A percentile compares a stretch with the other conserved stretches of the same genome.
Evolutionary conservation across 2,113 vertebrate species (phyloP).

Genomic region (Bufo bufo): DNA sequence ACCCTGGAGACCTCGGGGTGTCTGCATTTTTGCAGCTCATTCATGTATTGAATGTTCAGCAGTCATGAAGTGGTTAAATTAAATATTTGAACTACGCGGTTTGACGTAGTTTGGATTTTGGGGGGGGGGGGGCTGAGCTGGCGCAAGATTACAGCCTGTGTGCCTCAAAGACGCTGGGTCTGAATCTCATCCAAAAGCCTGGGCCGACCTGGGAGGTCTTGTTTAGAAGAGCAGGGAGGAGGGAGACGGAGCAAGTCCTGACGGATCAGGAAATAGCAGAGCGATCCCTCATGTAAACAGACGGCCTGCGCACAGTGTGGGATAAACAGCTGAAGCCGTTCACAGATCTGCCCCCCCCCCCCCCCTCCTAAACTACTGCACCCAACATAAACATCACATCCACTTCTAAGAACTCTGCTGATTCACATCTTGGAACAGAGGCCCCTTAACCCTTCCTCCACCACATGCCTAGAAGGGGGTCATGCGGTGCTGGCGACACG

Average conservation of each 20-base stretch:
- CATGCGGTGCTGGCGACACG: background rate
- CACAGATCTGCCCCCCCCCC: slow-evolving; percentile 61
- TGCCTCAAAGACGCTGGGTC: slow-evolving; percentile 45
- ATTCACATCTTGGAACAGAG: slow-evolving; percentile 66
- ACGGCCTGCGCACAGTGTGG: slow-evolving; percentile 75
- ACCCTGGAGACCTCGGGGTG: too few relatives aligned
- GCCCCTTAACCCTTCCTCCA: slow-evolving; percentile 76
- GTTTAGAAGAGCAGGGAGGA: slow-evolving; percentile 68
- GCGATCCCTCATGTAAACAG: slow-evolving; percentile 83
- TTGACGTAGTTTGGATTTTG: slow-evolving; percentile 47
- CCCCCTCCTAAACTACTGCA: slow-evolving; percentile 72
- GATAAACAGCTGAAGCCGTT: slow-evolving; percentile 81
- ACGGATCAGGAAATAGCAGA: slow-evolving; percentile 77
- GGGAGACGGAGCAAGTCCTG: slow-evolving; percentile 57
- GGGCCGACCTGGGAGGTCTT: slow-evolving; percentile 77
- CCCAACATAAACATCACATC: slow-evolving; percentile 77
- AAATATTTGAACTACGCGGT: slow-evolving; percentile 25
- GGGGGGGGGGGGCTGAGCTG: slow-evolving; percentile 31
- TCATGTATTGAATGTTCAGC: background rate
- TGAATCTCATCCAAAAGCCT: slow-evolving; percentile 45
- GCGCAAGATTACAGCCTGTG: slow-evolving; percentile 42
- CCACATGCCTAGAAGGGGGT: background rate
- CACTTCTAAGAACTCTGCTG: slow-evolving; percentile 54
- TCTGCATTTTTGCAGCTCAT: background rate
- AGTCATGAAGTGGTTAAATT: slow-evolving; percentile 16